phyloP scores from a whole-genome alignment of 2,888 invertebrate genomes.

The Doris montereyensis region DNA sequence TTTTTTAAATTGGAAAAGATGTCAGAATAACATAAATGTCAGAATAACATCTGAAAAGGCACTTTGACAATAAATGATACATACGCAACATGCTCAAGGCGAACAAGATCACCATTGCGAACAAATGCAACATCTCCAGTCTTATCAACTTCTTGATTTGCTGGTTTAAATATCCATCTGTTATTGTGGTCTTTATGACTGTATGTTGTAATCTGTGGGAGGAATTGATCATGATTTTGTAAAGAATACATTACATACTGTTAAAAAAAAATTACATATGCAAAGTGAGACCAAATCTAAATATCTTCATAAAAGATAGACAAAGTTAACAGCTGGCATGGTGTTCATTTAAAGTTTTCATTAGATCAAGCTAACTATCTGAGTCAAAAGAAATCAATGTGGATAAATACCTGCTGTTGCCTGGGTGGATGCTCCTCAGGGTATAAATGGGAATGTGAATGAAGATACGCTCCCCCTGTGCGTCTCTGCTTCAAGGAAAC shows the following conservation, averaged over 20 bases:
- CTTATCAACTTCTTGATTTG: constrained; percentile 52
- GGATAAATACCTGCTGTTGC: constrained; percentile 96
- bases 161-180: constrained; percentile 77
- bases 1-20: too few relatives aligned
- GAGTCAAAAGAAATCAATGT: too few relatives aligned
- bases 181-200: constrained; percentile 98
- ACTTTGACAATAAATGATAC: too few relatives aligned
- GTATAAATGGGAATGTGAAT: constrained; percentile 96
- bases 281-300: too few relatives aligned
- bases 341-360: too few relatives aligned
- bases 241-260: not conserved
- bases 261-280: too few relatives aligned
- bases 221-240: not conserved
- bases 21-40: too few relatives aligned
- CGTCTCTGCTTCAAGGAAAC: constrained; percentile 94
- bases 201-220: constrained; percentile 89
- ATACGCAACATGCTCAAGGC: constrained; percentile 82
- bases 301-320: too few relatives aligned
- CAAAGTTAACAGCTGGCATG: too few relatives aligned
- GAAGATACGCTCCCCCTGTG: constrained; percentile 95
- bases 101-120: constrained; percentile 87
- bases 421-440: constrained; percentile 89
- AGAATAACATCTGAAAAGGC: too few relatives aligned
- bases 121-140: constrained; percentile 78
- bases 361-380: too few relatives aligned